Evolutionary conservation across 2,888 invertebrate species (phyloP).

Genomic region (Phytoseiulus persimilis): DNA sequence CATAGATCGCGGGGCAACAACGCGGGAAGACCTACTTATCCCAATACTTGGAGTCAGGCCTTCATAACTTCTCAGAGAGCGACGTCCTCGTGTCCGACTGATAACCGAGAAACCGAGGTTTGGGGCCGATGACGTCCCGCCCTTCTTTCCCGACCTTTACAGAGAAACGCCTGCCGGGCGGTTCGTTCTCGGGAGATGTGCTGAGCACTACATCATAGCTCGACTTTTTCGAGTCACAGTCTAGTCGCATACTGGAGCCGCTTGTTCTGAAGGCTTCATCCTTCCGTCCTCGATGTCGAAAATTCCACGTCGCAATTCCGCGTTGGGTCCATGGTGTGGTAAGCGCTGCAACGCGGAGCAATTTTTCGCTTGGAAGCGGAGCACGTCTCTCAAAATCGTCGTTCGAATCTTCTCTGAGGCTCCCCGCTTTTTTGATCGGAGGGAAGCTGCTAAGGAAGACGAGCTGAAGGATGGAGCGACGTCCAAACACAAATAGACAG

Average conservation of each 20-base stretch:
- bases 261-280: background rate
- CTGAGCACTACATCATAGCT: background rate
- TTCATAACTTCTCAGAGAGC: background rate
- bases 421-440: background rate
- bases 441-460: background rate
- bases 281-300: background rate
- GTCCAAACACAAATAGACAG: background rate
- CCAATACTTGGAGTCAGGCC: background rate
- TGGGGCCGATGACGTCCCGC: background rate
- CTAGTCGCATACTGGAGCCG: background rate
- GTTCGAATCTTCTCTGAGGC: background rate
- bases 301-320: background rate
- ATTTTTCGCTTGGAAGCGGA: background rate
- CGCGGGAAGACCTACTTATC: background rate
- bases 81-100: background rate
- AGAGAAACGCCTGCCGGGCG: background rate
- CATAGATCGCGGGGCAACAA: background rate
- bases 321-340: background rate
- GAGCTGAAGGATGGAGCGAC: background rate
- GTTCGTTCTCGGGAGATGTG: background rate
- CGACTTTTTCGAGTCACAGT: background rate
- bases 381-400: background rate
- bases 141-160: background rate
- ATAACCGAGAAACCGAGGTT: background rate
- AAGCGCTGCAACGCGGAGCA: background rate